A percentile compares a stretch with the other conserved stretches of the same genome.
phyloP scores from a whole-genome alignment of 2,888 invertebrate species.

The Liopterus haemorrhoidalis region DNA sequence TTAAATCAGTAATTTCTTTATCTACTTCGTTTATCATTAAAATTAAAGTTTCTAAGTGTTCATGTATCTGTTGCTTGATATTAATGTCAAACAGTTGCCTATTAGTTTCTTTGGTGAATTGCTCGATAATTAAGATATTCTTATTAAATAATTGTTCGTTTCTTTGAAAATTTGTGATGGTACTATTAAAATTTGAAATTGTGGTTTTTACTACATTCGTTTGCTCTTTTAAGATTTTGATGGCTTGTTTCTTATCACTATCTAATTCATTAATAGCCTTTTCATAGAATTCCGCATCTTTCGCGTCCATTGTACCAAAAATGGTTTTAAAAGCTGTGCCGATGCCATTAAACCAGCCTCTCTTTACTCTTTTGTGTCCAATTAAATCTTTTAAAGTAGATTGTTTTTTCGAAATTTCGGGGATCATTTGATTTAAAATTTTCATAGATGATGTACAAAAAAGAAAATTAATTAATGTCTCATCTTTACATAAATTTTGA shows the following conservation, averaged over 20 bases:
- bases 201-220: slow-evolving; percentile 25
- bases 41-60: slow-evolving; percentile 23
- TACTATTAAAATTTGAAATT: slow-evolving; percentile 27
- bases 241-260: slow-evolving; percentile 20
- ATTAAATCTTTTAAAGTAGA: too few species aligned
- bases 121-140: slow-evolving; percentile 23
- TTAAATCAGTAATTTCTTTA: slow-evolving; percentile 20
- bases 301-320: slow-evolving; percentile 23
- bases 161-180: slow-evolving; percentile 17
- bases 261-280: slow-evolving; percentile 17
- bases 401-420: too few species aligned
- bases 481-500: slow-evolving; percentile 3
- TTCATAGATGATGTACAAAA: slow-evolving; percentile 4
- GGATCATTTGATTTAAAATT: slow-evolving; percentile 2
- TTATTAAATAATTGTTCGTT: slow-evolving; percentile 28
- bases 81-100: too few species aligned
- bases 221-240: slow-evolving; percentile 25
- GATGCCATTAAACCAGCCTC: slow-evolving; percentile 26
- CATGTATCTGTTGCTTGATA: slow-evolving; percentile 9
- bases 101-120: too few species aligned
- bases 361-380: slow-evolving; percentile 20
- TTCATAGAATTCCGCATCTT: slow-evolving; percentile 25
- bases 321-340: slow-evolving; percentile 24
- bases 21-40: slow-evolving; percentile 23
- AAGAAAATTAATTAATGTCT: slow-evolving; percentile 2